Evolutionary conservation across 2,888 invertebrate species (phyloP).

Genomic region (Eudemis profundana): DNA sequence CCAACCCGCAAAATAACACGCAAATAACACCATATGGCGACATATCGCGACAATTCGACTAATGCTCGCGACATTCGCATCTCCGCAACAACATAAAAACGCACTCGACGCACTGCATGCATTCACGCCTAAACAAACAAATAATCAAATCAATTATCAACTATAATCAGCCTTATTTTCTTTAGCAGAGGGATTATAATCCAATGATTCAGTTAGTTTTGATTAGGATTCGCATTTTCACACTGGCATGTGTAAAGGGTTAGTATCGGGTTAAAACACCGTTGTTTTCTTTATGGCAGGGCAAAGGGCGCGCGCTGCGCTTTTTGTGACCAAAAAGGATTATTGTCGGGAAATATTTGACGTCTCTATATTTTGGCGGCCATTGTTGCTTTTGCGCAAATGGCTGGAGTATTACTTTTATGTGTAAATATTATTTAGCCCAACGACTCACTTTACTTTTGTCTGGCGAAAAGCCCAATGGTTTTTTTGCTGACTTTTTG

Average conservation of each 20-base stretch:
- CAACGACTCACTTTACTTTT: constrained; percentile 22
- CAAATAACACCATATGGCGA: constrained; percentile 69
- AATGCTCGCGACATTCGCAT: constrained; percentile 69
- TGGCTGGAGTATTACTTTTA: constrained; percentile 33
- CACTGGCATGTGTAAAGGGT: constrained; percentile 77
- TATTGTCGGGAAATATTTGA: constrained; percentile 63
- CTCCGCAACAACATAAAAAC: constrained; percentile 58
- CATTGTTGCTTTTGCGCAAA: constrained; percentile 38
- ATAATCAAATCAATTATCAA: constrained; percentile 24
- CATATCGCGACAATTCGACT: constrained; percentile 66
- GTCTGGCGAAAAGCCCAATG: neutral
- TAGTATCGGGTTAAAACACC: constrained; percentile 71
- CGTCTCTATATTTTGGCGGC: constrained; percentile 61
- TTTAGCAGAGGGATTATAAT: constrained; percentile 42
- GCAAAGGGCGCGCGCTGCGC: constrained; percentile 72
- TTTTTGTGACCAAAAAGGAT: constrained; percentile 67
- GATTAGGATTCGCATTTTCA: constrained; percentile 59
- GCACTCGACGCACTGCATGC: constrained; percentile 51
- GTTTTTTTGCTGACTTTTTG: neutral
- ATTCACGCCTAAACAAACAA: constrained; percentile 45
- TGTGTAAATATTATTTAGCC: constrained; percentile 16
- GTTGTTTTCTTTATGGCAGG: constrained; percentile 77
- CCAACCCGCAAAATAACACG: constrained; percentile 56
- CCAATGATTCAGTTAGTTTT: constrained; percentile 45
- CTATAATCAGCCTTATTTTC: constrained; percentile 36